Evolutionary conservation across 2,113 vertebrate species (phyloP), one percentile per base, ranked within the genome.

Genomic region (Cygnus buccinator): DNA sequence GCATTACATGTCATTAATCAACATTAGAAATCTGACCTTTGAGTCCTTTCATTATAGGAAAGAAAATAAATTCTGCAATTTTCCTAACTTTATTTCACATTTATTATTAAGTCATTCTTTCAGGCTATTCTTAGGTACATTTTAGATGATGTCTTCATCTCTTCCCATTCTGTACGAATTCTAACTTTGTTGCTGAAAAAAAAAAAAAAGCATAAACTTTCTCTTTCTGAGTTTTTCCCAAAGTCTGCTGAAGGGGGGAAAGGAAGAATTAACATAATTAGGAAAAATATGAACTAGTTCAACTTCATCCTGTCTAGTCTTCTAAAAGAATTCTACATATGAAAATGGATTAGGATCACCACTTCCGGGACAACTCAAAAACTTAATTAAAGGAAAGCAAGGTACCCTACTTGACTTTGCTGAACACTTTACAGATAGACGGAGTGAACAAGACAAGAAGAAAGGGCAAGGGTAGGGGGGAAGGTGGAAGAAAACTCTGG

Each of bases 301-400:
- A 90, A 86, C 29, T 80, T 79, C 19, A 77, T 87, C 43, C 57
- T 84, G 37, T 92, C 83, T 41, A 66, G 73, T 55, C 35, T 87
- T 84, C 65, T 78, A 35, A 90, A 65, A 72, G 19, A 82, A 31
- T 65, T 94, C 78, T 80, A 65, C 48, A 57, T 72, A 83, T 52
- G 65, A 89, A 89, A 95, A 84, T 72, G 6, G 90, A 96, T 90
- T 74, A 84, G 52, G 73, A 73, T 71, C 89, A 77, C 25, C 78
- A 33, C 52, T 92, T 94, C 77, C 72, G 68, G 43, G 70, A 86
- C 77, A 92, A 87, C 37, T 84, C 6, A 54, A 89, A 90, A 71
- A 1, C 7, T 37, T 48, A 78, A 84, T 71, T 88, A 92, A 92
- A 76, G 62, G 33, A 92, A 90, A 96, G 44, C 54, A 84, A 84